Evolutionary conservation across 2,113 vertebrate genomes (phyloP), one percentile per base, ranked within the genome.

Genomic region (Galemys pyrenaicus): DNA sequence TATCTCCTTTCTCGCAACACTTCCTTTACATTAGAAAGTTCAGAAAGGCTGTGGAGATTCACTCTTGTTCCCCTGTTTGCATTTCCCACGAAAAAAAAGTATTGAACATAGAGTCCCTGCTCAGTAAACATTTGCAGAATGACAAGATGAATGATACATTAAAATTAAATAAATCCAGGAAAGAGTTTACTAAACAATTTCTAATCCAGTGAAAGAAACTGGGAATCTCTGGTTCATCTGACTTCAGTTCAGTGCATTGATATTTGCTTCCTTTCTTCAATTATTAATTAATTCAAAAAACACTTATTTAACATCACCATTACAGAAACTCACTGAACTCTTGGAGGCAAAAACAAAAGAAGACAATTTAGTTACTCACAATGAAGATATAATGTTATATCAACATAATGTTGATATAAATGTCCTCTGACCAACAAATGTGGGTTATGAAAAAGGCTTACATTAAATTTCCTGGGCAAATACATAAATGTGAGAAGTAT

Each of bases 81-180:
- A 83, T 82, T 91, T 15, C n/a, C 28, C 12, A 22, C 30, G 44
- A 51, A 9, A 65, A 39, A 79, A 74, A 67, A 78, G 9, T 91
- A 5, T 28, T 17, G 46, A 87, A 19, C 35, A 87, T 54, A n/a
- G 30, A 67, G n/a, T 7, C 58, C 6, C 64, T 51, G 39, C 13
- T 80, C 54, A 80, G 54, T 68, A 81, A 94, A 74, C 60, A 92
- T 78, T 68, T 51, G 49, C 15, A 56, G 12, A 39, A 60, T 28
- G 41, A 88, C 19, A 83, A 89, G 54, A 54, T 81, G 22, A 78
- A 54, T 46, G 17, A 44, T 13, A 56, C 24, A 39, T 35, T 80
- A 91, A 87, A 77, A 74, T 51, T 92, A 75, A 91, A 91, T 54
- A 91, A 88, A 94, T 51, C 28, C 12, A 87, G 17, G 16, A 22